Evolutionary conservation across 2,888 invertebrate genomes (phyloP).

Genomic region (Macrosiphum euphorbiae): DNA sequence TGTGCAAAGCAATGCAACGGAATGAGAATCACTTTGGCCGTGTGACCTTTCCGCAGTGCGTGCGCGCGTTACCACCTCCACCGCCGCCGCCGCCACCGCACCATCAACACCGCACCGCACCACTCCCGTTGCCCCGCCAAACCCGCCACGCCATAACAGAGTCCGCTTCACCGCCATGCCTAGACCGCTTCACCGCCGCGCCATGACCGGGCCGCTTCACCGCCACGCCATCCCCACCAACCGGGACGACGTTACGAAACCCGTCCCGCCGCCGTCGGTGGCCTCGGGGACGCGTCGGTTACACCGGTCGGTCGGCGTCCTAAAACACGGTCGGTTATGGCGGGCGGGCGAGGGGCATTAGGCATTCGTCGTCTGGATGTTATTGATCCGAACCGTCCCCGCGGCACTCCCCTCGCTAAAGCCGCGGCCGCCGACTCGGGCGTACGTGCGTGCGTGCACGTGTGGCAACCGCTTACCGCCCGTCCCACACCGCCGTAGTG

Average conservation of each 20-base stretch:
- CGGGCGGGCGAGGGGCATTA: neutral
- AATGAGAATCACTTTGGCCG: slow-evolving; percentile 64
- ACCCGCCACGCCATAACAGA: neutral
- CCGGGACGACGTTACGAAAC: slow-evolving; percentile 28
- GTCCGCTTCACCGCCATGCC: neutral
- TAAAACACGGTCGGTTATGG: slow-evolving; percentile 17
- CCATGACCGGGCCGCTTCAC: neutral
- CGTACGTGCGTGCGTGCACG: slow-evolving; percentile 48
- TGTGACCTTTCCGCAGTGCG: slow-evolving; percentile 55
- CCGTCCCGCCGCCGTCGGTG: slow-evolving; percentile 5
- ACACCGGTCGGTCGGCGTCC: slow-evolving; percentile 59
- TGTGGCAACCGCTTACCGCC: slow-evolving; percentile 31
- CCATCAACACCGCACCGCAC: neutral
- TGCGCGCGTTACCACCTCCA: neutral
- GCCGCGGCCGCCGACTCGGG: neutral
- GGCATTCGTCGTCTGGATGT: slow-evolving; percentile 63
- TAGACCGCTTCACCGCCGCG: neutral
- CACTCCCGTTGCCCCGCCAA: neutral
- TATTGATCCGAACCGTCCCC: slow-evolving; percentile 62
- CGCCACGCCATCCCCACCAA: neutral
- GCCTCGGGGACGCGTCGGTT: slow-evolving; percentile 62
- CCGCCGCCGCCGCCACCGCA: neutral
- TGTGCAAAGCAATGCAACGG: slow-evolving; percentile 62
- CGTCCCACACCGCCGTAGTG: neutral
- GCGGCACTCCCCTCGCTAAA: neutral